phyloP scores from a whole-genome alignment of 2,113 vertebrate genomes.

The Rhagologus leucostigma region DNA sequence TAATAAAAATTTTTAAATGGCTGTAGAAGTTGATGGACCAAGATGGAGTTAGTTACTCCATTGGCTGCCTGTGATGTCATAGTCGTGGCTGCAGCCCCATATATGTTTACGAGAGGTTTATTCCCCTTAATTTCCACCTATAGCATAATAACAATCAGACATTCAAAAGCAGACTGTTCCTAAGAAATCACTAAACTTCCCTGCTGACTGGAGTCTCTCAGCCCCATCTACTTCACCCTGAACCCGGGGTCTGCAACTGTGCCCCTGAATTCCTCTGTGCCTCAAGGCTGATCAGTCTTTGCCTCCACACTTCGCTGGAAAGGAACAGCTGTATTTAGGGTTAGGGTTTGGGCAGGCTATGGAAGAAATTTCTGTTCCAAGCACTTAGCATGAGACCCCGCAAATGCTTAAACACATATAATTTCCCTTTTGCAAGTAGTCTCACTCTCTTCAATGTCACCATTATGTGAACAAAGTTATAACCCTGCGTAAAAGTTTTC shows the following conservation, averaged over 20 bases:
- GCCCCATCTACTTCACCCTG: neutral
- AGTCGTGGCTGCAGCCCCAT: neutral
- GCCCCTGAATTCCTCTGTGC: neutral
- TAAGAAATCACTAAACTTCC: neutral
- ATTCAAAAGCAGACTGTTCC: neutral
- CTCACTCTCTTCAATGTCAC: slow-evolving; percentile 4
- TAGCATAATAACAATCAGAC: neutral
- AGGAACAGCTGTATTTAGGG: neutral
- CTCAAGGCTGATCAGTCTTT: neutral
- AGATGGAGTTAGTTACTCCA: slow-evolving; percentile 25
- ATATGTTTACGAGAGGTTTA: slow-evolving; percentile 41
- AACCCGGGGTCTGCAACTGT: neutral
- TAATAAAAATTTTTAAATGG: slow-evolving; percentile 48
- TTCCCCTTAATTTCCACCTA: slow-evolving; percentile 24
- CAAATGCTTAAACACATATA: neutral
- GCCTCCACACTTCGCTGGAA: neutral
- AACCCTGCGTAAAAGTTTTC: neutral
- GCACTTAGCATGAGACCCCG: neutral
- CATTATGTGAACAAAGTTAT: slow-evolving; percentile 1
- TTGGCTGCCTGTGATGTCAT: slow-evolving; percentile 51
- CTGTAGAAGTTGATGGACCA: slow-evolving; percentile 45
- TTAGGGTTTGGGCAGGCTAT: neutral
- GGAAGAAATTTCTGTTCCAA: neutral
- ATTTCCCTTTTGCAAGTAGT: slow-evolving; percentile 33
- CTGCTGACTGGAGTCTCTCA: neutral